Evolutionary conservation across 2,113 vertebrate genomes (phyloP), one percentile per base, ranked within the genome.

Genomic region (Saccopteryx bilineata): DNA sequence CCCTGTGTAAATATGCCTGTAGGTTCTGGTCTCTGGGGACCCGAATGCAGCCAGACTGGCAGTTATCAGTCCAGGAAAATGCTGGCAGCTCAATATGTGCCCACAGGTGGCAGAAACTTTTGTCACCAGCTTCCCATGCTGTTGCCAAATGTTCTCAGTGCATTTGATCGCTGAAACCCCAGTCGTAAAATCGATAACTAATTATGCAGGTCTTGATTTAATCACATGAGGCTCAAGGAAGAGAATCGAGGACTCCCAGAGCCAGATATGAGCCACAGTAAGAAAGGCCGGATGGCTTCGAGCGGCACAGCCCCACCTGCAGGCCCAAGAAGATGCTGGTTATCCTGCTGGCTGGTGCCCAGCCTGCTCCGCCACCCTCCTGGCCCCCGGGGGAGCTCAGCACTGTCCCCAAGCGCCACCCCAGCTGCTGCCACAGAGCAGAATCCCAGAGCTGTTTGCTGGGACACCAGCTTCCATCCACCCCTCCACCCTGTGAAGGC

Each of bases 151-250:
- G 31, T n/a, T 46, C 87, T 72, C 2, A 3, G 66, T 19, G 80
- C 84, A 71, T 50, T 58, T 23, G 13, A 61, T 50, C 61, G 13
- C 68, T 33, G 60, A 90, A 69, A 61, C 33, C 56, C 50, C 58
- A 69, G 79, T 15, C 63, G n/a, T 7, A 75, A 96, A 90, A 95
- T 87, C 76, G 39, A 84, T 71, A 87, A 66, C 93, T 94, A 52
- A 65, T 90, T 84, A 69, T 14, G 19, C 28, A 3, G 52, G 54
- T 48, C 18, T 80, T 69, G 39, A 87, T 75, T 79, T 50, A 66
- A 31, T 90, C 93, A 33, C 11, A 13, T 12, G 48, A 92, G n/a
- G 58, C 80, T 21, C n/a, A 54, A 78, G 76, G 61, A 60, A 79
- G 50, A 78, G 86, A 52, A 90, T 58, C 11, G 3, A 39, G 39